Conservation (phyloP, 2,888 invertebrate genomes). For the Callyntrura guangdongensis region DNA sequence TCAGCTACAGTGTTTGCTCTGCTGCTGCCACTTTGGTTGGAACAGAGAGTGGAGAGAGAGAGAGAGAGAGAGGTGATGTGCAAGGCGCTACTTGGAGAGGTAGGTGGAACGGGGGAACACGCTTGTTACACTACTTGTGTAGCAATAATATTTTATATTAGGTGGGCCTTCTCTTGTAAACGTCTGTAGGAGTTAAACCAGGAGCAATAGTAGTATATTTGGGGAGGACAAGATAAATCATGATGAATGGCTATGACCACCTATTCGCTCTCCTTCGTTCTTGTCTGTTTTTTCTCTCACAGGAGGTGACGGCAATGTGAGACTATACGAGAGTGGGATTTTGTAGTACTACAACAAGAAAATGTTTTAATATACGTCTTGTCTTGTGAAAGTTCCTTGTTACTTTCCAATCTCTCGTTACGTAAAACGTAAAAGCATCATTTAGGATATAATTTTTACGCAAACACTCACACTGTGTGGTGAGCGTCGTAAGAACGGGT, state of each 20-base stretch:
- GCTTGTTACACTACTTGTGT: slow-evolving; percentile 48
- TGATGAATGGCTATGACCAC: slow-evolving; percentile 75
- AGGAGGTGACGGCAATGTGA: slow-evolving; percentile 35
- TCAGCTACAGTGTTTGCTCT: neutral
- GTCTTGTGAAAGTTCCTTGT: slow-evolving; percentile 29
- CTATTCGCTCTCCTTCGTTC: slow-evolving; percentile 43
- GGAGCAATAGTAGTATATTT: slow-evolving; percentile 11
- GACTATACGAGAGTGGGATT: neutral
- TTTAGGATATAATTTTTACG: slow-evolving; percentile 8
- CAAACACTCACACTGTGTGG: neutral
- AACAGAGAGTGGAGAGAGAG: slow-evolving; percentile 6
- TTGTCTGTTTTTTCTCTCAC: too few relatives aligned
- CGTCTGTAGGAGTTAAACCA: neutral
- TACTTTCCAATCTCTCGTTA: slow-evolving; percentile 10
- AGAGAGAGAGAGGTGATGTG: neutral
- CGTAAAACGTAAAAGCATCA: neutral
- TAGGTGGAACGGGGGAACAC: slow-evolving; percentile 34
- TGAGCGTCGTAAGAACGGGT: slow-evolving; percentile 5
- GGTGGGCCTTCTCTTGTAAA: slow-evolving; percentile 29
- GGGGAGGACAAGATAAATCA: slow-evolving; percentile 77
- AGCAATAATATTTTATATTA: slow-evolving; percentile 22
- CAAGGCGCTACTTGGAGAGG: slow-evolving; percentile 36
- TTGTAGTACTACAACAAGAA: slow-evolving; percentile 23
- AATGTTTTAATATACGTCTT: slow-evolving; percentile 46
- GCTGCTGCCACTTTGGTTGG: neutral